A percentile compares a stretch with the other conserved stretches of the same genome.
Evolutionary conservation across 1,140 invertebrate species (phyloP).

Genomic region (Daktulosphaira vitifoliae): DNA sequence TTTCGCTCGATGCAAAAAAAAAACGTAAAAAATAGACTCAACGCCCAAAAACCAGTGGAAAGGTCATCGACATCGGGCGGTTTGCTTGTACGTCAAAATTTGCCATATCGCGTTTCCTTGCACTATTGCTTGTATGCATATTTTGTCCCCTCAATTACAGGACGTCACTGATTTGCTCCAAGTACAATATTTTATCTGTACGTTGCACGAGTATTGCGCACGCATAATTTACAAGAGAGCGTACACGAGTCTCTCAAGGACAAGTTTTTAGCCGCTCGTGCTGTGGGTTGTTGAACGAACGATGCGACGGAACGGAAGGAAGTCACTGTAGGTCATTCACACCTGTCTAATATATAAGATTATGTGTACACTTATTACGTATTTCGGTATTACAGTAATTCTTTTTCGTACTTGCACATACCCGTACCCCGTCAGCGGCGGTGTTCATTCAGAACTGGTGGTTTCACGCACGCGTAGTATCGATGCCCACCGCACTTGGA

Average conservation of each 20-base stretch:
- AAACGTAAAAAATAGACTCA: too few species aligned
- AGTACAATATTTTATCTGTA: too few species aligned
- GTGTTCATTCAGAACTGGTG: conserved; percentile 27
- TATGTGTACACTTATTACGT: conserved; percentile 6
- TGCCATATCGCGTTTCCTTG: too few species aligned
- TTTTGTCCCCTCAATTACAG: too few species aligned
- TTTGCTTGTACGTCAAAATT: too few species aligned
- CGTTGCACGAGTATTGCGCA: too few species aligned
- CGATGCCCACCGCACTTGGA: neutral
- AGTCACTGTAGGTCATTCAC: conserved; percentile 33
- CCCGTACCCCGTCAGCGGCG: neutral
- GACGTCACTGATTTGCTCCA: too few species aligned
- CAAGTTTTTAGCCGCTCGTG: conserved; percentile 5
- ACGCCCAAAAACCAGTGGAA: too few species aligned
- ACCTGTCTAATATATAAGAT: conserved; percentile 11
- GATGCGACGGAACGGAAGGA: conserved; percentile 22
- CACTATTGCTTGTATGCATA: too few species aligned
- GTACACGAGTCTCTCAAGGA: conserved; percentile 28
- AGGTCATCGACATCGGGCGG: too few species aligned
- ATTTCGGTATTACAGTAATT: conserved; percentile 7
- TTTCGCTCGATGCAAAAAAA: too few species aligned
- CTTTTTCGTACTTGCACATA: neutral
- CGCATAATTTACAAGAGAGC: too few species aligned
- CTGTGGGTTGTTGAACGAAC: conserved; percentile 21
- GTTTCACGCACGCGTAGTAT: conserved; percentile 24